Evolutionary conservation across 1,140 invertebrate genomes (phyloP).

Genomic region (Halesus radiatus): DNA sequence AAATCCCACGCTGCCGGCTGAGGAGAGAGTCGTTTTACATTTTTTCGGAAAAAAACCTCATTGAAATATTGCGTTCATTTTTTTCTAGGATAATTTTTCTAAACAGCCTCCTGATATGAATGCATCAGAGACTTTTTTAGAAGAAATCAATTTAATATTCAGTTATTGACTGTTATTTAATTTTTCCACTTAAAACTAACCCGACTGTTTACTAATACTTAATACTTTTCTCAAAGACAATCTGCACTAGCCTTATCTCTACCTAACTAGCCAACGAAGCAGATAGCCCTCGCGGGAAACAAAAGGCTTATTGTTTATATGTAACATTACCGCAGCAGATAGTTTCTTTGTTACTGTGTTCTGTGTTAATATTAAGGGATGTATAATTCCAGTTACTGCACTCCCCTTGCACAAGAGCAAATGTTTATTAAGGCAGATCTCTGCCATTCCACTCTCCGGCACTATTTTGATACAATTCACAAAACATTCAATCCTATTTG

Average conservation of each 20-base stretch:
- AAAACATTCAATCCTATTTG: not conserved
- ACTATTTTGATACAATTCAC: not conserved
- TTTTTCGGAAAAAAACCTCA: too few species aligned
- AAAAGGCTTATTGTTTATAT: conserved; percentile 53
- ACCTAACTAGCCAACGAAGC: too few species aligned
- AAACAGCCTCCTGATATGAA: too few species aligned
- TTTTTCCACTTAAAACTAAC: too few species aligned
- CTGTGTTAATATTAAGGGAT: conserved; percentile 50
- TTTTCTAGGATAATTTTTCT: too few species aligned
- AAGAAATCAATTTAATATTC: too few species aligned
- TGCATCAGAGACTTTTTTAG: too few species aligned
- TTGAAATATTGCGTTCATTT: too few species aligned
- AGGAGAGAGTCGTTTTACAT: too few species aligned
- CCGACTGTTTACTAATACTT: not conserved
- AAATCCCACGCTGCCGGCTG: too few species aligned
- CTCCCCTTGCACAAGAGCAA: conserved; percentile 27
- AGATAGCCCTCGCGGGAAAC: conserved; percentile 9
- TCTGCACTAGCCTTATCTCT: not conserved
- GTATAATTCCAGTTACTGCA: conserved; percentile 44
- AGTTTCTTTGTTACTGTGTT: conserved; percentile 45
- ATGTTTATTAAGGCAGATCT: conserved; percentile 39
- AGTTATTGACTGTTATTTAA: too few species aligned
- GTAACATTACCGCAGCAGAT: conserved; percentile 52
- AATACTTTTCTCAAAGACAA: not conserved
- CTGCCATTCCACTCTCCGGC: not conserved